Evolutionary conservation across 2,888 invertebrate species (phyloP), one percentile per base, ranked within the genome.

Genomic region (Limnephilus auricula): DNA sequence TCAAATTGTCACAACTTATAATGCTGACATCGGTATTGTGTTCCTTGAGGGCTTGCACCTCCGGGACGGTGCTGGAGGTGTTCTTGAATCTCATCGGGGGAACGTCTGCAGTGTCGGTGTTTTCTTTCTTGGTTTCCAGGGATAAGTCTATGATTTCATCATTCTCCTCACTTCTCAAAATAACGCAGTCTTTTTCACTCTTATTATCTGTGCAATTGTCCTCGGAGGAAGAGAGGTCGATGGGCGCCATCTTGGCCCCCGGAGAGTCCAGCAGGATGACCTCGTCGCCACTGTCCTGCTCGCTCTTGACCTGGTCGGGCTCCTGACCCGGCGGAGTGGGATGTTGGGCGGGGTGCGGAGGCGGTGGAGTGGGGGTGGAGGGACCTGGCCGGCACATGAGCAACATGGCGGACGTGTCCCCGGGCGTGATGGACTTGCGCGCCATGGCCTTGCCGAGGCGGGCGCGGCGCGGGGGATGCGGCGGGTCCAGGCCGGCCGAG

Each of bases 401-500:
- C 0, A 96, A 94, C 93, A 96, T 95, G 65, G 78, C 18, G 45
- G 95, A 95, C 80, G 96, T 96, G 93, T 96, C 94, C 93, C 96
- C 95, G 31, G 95, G 95, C 10, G 95, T 96, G 89, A 96, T 95
- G 37, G 96, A 96, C 93, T 97, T 96, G 32, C 97, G 95, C 13
- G 97, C 97, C 97, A 97, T 97, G 45, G 96, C 97, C 94, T 97
- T 97, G 87, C 96, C 96, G 89, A 96, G 95, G 90, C 96, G 95
- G 45, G 96, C 96, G 94, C 96, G 96, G 79, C 96, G 94, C n/a
- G 95, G 95, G 31, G 96, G 96, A 92, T 97, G 97, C 0, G 97
- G 97, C 0, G 96, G 96, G 93, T 97, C 97, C 93, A 97, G 96
- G 2, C 97, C 97, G 9, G 97, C 97, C 12, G 97, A 97, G 32